A percentile compares a stretch with the other conserved stretches of the same genome.
Evolutionary conservation across 2,888 invertebrate genomes (phyloP).

Genomic region (Alloplasta piceator): DNA sequence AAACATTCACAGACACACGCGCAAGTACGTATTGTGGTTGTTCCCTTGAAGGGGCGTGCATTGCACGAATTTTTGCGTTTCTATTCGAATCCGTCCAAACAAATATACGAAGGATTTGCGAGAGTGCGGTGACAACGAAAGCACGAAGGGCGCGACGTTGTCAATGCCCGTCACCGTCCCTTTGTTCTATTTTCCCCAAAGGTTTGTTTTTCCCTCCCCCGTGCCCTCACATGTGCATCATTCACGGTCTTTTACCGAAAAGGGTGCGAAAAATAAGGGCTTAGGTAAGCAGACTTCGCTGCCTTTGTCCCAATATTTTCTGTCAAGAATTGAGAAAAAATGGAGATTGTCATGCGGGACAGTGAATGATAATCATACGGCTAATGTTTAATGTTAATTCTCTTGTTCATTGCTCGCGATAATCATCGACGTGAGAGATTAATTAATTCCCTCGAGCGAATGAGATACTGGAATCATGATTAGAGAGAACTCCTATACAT

Average conservation of each 20-base stretch:
- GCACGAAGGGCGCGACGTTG: background rate
- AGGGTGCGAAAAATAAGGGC: no score
- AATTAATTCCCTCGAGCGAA: constrained; percentile 8
- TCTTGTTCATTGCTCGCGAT: background rate
- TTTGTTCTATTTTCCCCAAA: constrained; percentile 18
- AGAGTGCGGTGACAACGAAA: constrained; percentile 11
- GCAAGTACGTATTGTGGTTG: constrained; percentile 35
- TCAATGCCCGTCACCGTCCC: constrained; percentile 23
- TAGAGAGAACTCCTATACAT: constrained; percentile 5
- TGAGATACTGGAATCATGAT: constrained; percentile 26
- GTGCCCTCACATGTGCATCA: background rate
- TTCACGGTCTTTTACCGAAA: no score
- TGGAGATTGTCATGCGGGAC: background rate
- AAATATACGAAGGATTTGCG: constrained; percentile 54
- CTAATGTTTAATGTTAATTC: background rate
- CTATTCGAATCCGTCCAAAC: constrained; percentile 67
- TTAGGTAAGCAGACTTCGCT: no score
- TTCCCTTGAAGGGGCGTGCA: constrained; percentile 28
- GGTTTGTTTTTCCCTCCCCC: constrained; percentile 44
- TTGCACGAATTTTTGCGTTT: background rate
- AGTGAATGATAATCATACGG: background rate
- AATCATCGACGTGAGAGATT: background rate
- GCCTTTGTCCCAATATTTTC: no score
- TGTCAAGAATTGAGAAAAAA: constrained; percentile 17
- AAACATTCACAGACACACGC: background rate